phyloP scores from a whole-genome alignment of 2,797 vertebrate genomes.

The Hemitrygon akajei region DNA sequence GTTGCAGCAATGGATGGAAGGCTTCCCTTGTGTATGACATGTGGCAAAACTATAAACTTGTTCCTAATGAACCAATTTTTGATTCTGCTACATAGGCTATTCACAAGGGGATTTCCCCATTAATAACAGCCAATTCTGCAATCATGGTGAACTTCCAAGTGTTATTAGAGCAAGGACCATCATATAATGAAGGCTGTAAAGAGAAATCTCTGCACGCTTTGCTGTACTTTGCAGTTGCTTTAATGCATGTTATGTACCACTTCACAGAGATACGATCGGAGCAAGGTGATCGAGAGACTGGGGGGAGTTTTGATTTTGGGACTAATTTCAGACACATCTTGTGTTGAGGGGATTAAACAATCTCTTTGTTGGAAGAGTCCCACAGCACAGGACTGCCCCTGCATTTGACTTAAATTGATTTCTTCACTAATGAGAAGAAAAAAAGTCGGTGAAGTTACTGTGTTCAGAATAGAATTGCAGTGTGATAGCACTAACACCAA shows the following conservation, averaged over 20 bases:
- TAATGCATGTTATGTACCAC: neutral
- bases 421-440: constrained; percentile 1
- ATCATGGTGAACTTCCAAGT: neutral
- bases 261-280: neutral
- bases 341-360: neutral
- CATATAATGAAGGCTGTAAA: neutral
- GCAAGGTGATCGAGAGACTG: too few relatives aligned
- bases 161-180: neutral
- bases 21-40: neutral
- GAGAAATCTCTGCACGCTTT: neutral
- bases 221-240: neutral
- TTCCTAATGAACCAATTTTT: neutral
- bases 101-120: neutral
- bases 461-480: neutral
- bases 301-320: neutral
- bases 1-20: neutral
- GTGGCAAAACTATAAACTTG: neutral
- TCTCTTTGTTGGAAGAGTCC: neutral
- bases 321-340: neutral
- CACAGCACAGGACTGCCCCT: neutral
- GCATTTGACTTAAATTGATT: neutral
- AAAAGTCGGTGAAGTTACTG: neutral
- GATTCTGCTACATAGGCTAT: neutral
- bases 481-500: neutral
- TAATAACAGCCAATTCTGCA: neutral